phyloP scores from a whole-genome alignment of 92 coral and sea anemone species.

The Bergia puertoricense region DNA sequence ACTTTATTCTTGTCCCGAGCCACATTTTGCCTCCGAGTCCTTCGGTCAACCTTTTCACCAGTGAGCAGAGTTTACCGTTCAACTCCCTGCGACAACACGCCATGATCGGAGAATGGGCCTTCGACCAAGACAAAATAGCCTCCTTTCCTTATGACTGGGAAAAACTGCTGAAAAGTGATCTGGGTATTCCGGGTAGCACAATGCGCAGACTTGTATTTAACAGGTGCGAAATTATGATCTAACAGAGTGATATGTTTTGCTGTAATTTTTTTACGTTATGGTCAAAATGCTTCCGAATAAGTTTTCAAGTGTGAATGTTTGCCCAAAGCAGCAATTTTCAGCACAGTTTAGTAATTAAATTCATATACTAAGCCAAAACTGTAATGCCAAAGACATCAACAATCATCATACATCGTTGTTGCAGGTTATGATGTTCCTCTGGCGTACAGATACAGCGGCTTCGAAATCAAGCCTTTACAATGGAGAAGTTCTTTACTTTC shows the following conservation, averaged over 20 bases:
- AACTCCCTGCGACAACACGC: conserved; percentile 74
- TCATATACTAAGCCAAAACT: no score
- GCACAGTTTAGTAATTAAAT: no score
- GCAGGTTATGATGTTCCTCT: no score
- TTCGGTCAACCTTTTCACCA: conserved; percentile 43
- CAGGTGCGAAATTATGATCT: conserved; percentile 28
- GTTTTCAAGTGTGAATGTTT: no score
- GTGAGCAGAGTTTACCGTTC: conserved; percentile 48
- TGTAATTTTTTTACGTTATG: no score
- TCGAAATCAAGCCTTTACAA: no score
- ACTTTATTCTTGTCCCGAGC: conserved; percentile 81
- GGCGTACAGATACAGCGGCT: no score
- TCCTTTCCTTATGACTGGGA: conserved; percentile 94
- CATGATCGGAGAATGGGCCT: conserved; percentile 88
- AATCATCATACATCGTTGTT: no score
- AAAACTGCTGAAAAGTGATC: conserved; percentile 72
- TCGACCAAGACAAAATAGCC: conserved; percentile 86
- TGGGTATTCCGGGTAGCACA: conserved; percentile 65
- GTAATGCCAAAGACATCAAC: no score
- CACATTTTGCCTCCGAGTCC: conserved; percentile 84
- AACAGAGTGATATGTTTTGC: background rate
- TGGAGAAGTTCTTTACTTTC: no score
- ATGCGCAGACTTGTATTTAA: conserved; percentile 85
- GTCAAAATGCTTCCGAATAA: no score
- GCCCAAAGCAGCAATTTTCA: no score